Base-by-base conservation (phyloP, 2,888 invertebrate genomes). In the Zygogramma bicolorata region DNA sequence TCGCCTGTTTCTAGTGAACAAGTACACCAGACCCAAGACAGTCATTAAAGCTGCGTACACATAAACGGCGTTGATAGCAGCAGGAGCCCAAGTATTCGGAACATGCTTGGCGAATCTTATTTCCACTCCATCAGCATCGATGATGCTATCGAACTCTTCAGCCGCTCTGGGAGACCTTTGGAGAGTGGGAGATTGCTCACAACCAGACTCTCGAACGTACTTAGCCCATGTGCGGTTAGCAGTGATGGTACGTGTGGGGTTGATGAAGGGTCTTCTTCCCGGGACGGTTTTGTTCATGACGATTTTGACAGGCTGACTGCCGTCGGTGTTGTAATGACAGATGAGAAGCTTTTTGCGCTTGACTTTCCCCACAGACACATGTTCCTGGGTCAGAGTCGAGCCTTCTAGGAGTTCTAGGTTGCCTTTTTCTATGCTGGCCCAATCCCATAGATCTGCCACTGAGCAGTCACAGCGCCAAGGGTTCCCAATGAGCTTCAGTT, bases 211-310 rank as follows among this genome's bases (percentile, higher is more conserved):
- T 67, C 91, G 88, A 5, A 92, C 90, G 79, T 92, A 93, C 82
- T 93, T 92, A 1, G 93, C 92, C 93, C 93, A 93, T 0, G 93
- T 93, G 77, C 92, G 89, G 77, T 90, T 91, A 0, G 91, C 88
- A 0, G 90, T 89, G 27, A 91, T 81, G 76, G 91, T 90, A 76
- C 91, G 89, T 70, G 87, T 87, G 0, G 89, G 90, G 76, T 91
- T 91, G 18, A 89, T 87, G 78, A 90, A 90, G 0, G 90, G 89
- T 63, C 90, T 87, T 73, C 91, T 86, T 3, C 90, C 90, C 0
- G 89, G 88, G 7, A 77, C 81, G 0, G 89, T 89, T 80, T 89
- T 89, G 79, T 90, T 90, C 69, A 86, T 85, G 27, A 88, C 82
- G 59, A 89, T 87, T 80, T 89, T 85, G 73, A 89, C 87, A n/a